Conservation (phyloP, 64 coral and sea anemone genomes). For the Porites lutea region DNA sequence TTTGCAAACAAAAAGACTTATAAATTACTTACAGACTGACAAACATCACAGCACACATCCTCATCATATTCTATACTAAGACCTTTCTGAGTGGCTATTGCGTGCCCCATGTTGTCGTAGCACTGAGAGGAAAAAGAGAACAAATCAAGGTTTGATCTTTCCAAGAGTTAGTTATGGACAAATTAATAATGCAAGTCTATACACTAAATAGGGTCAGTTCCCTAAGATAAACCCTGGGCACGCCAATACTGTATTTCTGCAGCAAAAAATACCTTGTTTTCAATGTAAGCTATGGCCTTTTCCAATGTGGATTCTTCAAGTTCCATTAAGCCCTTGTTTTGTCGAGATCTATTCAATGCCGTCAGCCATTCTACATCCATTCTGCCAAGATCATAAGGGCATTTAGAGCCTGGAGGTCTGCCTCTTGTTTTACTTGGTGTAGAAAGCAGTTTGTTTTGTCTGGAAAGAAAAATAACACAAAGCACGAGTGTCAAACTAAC, state of each 20-base stretch:
- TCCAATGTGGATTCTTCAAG: constrained; percentile 85
- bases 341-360: constrained; percentile 81
- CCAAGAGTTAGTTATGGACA: no score
- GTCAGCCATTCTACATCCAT: constrained; percentile 97
- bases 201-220: no score
- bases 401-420: constrained; percentile 51
- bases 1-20: no score
- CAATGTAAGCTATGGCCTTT: constrained; percentile 91
- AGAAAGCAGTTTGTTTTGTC: constrained; percentile 74
- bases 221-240: no score
- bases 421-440: constrained; percentile 71
- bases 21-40: constrained; percentile 83
- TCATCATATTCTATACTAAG: constrained; percentile 99
- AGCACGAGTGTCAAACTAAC: neutral
- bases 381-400: constrained; percentile 72
- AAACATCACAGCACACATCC: constrained; percentile 97
- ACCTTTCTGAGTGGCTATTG: constrained; percentile 92
- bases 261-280: constrained; percentile 78
- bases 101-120: constrained; percentile 97
- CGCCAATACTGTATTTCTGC: no score
- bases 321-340: constrained; percentile 81
- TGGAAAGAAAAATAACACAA: neutral
- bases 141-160: no score
- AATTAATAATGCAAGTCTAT: no score
- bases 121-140: constrained; percentile 53